A percentile compares a stretch with the other conserved stretches of the same genome.
Conservation (phyloP, 2,797 vertebrate genomes). For the Pangasius krempfi region DNA sequence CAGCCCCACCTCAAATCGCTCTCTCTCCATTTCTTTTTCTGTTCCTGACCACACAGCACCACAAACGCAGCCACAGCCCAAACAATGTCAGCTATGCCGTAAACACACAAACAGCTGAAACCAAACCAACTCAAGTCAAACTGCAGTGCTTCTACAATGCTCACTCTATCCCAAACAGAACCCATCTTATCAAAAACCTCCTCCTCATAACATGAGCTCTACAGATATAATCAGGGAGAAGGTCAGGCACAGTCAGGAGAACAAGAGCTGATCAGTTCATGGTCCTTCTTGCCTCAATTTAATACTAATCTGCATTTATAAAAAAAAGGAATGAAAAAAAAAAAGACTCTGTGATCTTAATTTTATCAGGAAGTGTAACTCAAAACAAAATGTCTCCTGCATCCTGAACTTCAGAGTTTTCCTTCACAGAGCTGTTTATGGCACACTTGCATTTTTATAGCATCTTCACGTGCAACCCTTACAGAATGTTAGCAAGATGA, state of each 20-base stretch:
- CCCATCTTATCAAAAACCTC: neutral
- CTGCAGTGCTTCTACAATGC: neutral
- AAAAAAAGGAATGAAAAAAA: neutral
- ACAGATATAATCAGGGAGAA: conserved; percentile 18
- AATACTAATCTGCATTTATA: neutral
- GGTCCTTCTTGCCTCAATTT: neutral
- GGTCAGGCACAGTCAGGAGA: neutral
- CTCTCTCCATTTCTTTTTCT: conserved; percentile 51
- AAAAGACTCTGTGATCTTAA: neutral
- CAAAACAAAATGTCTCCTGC: neutral
- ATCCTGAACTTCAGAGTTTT: neutral
- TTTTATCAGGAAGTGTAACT: neutral
- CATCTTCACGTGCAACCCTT: neutral
- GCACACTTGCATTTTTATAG: neutral
- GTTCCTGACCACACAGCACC: conserved; percentile 62
- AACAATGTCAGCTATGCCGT: conserved; percentile 82
- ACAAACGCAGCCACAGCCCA: conserved; percentile 68
- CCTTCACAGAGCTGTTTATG: neutral
- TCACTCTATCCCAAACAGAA: neutral
- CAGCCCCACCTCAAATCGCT: conserved; percentile 41
- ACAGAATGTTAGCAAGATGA: neutral
- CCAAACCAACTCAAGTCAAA: conserved; percentile 52
- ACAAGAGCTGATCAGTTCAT: neutral
- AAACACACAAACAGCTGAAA: conserved; percentile 73
- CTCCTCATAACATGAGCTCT: conserved; percentile 3